These are phyloP conservation scores for Aplochiton taeniatus DNA, from an alignment of 2,797 vertebrate genomes.

Conservation along the genomic window DNA sequence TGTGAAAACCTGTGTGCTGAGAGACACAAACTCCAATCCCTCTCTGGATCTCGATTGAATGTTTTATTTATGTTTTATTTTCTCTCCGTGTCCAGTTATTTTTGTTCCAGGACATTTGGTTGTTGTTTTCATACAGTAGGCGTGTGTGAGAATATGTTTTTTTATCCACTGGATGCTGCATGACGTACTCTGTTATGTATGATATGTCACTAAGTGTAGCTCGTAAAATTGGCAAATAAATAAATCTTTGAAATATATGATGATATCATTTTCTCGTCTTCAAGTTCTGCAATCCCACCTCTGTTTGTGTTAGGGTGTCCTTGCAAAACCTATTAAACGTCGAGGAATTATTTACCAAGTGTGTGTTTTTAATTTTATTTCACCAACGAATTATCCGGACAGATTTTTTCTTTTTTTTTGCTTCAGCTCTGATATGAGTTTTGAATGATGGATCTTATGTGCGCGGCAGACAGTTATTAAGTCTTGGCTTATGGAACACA, in stretches of 20 bases:
- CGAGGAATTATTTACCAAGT: no score
- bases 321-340: no score
- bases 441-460: conserved; percentile 58
- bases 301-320: no score
- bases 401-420: background rate
- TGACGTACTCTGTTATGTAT: no score
- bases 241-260: no score
- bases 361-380: background rate
- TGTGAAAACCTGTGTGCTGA: background rate
- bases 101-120: background rate
- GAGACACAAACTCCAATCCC: background rate
- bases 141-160: no score
- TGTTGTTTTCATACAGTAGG: no score
- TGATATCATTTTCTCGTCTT: no score
- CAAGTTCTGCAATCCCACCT: no score
- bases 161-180: no score
- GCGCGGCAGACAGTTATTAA: conserved; percentile 68
- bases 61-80: background rate
- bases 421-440: conserved; percentile 29
- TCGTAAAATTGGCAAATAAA: no score
- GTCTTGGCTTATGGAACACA: conserved; percentile 63
- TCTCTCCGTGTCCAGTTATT: background rate
- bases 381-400: background rate
- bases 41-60: background rate
- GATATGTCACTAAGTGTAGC: no score